Conservation (phyloP, 53 echinoderm and acorn worm genomes). For the Zoroaster sp. region DNA sequence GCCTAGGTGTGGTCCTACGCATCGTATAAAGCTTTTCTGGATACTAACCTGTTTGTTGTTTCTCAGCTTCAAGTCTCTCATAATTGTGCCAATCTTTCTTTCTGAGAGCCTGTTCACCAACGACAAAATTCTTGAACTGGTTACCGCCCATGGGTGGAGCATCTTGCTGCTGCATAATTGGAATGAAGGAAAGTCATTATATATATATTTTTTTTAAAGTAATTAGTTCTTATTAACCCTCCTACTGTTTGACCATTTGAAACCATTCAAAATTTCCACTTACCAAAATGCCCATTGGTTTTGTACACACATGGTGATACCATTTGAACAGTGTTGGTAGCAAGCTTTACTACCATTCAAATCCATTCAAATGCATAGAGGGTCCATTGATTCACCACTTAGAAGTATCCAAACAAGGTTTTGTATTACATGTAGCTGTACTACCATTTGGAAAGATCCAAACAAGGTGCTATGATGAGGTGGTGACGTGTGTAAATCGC, state of each 20-base stretch:
- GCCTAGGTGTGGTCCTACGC: no score
- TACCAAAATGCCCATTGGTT: neutral
- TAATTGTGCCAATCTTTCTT: constrained; percentile 93
- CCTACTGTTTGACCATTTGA: no score
- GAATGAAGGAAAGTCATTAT: neutral
- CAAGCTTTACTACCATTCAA: no score
- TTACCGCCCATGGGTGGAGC: neutral
- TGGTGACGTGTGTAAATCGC: no score
- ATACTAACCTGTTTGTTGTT: constrained; percentile 63
- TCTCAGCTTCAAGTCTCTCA: constrained; percentile 60
- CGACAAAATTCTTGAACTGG: constrained; percentile 64
- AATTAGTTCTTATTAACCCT: neutral
- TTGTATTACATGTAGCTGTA: no score
- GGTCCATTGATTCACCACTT: no score
- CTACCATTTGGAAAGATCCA: no score
- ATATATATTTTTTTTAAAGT: neutral
- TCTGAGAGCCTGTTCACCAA: constrained; percentile 60
- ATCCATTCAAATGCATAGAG: no score
- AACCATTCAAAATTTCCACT: neutral
- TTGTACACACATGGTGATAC: neutral
- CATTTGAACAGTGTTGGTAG: no score
- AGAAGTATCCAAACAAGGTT: no score
- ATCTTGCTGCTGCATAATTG: neutral
- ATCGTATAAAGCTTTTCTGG: neutral
- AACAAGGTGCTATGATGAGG: no score